Base-by-base conservation (phyloP, 2,888 invertebrate genomes). In the Mongoloraphidia duomilia region DNA sequence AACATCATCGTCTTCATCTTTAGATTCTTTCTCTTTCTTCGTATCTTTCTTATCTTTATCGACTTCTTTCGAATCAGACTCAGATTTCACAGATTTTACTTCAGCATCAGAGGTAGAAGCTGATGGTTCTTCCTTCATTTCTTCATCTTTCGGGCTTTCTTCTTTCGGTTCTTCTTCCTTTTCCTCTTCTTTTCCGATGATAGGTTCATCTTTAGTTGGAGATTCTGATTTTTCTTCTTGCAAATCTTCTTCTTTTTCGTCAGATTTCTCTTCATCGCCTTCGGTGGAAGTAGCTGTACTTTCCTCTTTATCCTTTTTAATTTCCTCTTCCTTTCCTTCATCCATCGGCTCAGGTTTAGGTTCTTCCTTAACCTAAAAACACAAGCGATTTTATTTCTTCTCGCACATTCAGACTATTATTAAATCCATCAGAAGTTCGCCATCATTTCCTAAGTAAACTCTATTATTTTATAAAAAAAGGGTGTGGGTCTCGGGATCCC, bases 1-100 rank as follows among this genome's bases (percentile, higher is more conserved):
- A 10, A 80, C 78, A 50, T 82, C 82, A 42, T 81, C 81, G 47
- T 81, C 81, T 4, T 66, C 62, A 50, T 68, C 70, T 50, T 74
- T 71, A 47, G 77, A 74, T 59, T 73, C 63, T 53, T 57, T 57
- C 51, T 75, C 65, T 68, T 73, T 46, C 48, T 70, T 70, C 1
- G 70, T 68, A 55, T 70, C 70, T 1, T 68, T 65, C 47, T 56
- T 56, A 33, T 58, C 57, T 57, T 72, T 71, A 38, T 72, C 73
- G 54, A 67, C 68, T 60, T 71, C 72, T 6, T 49, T 55, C 8
- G 70, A 72, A 1, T 52, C 57, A 13, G 59, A 57, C 37, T 57
- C 56, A 10, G 54, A 54, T 39, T 26, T 34, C 6, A 36, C 38
- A 12, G 47, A 12, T 38, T 49, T 41, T 11, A 42, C 42, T 33